phyloP scores from a whole-genome alignment of 2,888 invertebrate genomes.

The Amphipoea lucens region DNA sequence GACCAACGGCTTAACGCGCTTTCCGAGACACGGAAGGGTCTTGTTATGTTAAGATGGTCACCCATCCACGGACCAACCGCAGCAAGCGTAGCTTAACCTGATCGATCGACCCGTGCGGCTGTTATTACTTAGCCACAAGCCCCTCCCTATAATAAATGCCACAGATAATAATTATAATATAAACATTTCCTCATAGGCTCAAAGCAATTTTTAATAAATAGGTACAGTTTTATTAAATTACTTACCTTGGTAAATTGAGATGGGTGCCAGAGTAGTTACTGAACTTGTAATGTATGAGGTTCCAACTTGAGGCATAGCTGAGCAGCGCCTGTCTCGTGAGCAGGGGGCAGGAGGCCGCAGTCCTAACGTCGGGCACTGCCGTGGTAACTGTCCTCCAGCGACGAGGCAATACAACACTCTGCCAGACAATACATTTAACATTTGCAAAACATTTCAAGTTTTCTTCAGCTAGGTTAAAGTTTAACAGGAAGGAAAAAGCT shows the following conservation, averaged over 20 bases:
- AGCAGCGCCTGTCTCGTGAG: slow-evolving; percentile 91
- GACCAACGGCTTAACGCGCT: no score
- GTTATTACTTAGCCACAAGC: no score
- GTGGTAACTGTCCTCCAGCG: slow-evolving; percentile 94
- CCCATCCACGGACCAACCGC: no score
- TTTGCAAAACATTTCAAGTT: not conserved
- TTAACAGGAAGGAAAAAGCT: not conserved
- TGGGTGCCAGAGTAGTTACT: slow-evolving; percentile 96
- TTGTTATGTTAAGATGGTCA: no score
- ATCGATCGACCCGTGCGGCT: no score
- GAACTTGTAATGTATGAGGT: slow-evolving; percentile 97
- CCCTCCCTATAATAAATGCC: slow-evolving; percentile 14
- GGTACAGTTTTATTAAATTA: not conserved
- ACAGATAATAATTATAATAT: not conserved
- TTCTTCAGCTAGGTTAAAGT: not conserved
- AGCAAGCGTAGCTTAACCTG: no score
- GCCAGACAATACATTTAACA: slow-evolving; percentile 50
- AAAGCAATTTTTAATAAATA: not conserved
- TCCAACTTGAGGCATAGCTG: slow-evolving; percentile 96
- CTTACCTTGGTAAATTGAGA: slow-evolving; percentile 95
- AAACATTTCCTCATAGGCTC: not conserved
- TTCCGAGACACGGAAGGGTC: no score
- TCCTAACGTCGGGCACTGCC: slow-evolving; percentile 89
- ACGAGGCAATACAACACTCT: slow-evolving; percentile 95
- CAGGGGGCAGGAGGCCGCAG: slow-evolving; percentile 88